phyloP scores from a whole-genome alignment of 1,140 invertebrate genomes.

The Pseudomyrmex cubaensis region DNA sequence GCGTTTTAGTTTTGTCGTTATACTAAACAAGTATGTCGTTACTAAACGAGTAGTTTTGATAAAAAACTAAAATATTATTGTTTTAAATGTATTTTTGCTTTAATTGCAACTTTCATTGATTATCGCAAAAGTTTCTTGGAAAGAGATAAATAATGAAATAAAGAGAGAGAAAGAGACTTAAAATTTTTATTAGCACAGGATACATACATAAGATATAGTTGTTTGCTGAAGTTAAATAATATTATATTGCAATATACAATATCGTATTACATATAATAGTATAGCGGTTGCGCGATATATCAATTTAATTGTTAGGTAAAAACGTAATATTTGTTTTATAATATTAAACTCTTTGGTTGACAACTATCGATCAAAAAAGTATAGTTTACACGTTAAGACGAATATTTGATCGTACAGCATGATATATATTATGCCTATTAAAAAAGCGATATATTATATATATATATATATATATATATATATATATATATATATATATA shows the following conservation, averaged over 20 bases:
- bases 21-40: no score
- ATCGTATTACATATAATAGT: neutral
- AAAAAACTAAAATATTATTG: neutral
- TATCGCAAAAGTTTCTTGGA: neutral
- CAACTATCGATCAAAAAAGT: neutral
- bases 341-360: neutral
- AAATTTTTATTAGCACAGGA: neutral
- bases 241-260: neutral
- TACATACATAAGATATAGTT: neutral
- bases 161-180: neutral
- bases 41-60: neutral
- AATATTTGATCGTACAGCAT: neutral
- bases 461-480: constrained; percentile 59
- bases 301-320: neutral
- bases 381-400: neutral
- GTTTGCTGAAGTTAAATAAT: neutral
- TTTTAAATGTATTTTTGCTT: neutral
- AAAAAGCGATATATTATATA: constrained; percentile 18
- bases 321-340: neutral
- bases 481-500: no score
- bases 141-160: no score
- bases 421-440: constrained; percentile 43
- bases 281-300: neutral
- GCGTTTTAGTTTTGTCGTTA: constrained; percentile 9
- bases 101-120: neutral